Percentiles rank a stretch among this genome's conserved stretches.
These are phyloP conservation scores for Sycophila texana DNA, from an alignment of 2,888 invertebrate species.

Conservation along the genomic window DNA sequence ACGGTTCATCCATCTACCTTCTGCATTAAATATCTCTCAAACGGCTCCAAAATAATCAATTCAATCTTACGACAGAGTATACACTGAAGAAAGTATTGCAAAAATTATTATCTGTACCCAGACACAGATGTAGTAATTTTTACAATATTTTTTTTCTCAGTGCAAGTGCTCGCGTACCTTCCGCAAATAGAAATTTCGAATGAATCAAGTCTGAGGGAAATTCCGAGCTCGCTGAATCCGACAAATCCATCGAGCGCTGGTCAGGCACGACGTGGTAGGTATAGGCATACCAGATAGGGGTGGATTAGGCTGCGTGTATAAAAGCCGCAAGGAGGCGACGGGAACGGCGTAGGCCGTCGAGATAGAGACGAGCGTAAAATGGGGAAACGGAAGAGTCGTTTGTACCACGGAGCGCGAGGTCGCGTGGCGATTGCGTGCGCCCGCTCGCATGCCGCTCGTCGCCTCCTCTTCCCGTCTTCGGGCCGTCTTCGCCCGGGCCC, in stretches of 20 bases:
- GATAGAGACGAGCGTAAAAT: conserved; percentile 49
- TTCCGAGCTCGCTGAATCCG: not conserved
- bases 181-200: conserved; percentile 30
- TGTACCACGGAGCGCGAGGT: conserved; percentile 73
- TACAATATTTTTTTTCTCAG: too few relatives aligned
- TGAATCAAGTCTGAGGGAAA: conserved; percentile 11
- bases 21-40: too few relatives aligned
- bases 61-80: conserved; percentile 6
- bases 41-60: too few relatives aligned
- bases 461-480: conserved; percentile 67
- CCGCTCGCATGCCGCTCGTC: conserved; percentile 58
- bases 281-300: not conserved
- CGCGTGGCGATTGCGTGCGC: conserved; percentile 70
- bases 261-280: conserved; percentile 31
- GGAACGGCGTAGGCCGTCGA: conserved; percentile 46
- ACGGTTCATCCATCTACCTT: too few relatives aligned
- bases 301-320: not conserved
- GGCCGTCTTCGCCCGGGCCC: conserved; percentile 60
- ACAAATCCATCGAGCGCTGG: conserved; percentile 27
- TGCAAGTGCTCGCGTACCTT: too few relatives aligned
- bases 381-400: conserved; percentile 69
- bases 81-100: too few relatives aligned
- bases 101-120: too few relatives aligned
- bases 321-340: conserved; percentile 51
- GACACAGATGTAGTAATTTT: too few relatives aligned